Evolutionary conservation across 1,140 invertebrate genomes (phyloP), one percentile per base, ranked within the genome.

Genomic region (Tyrophagus putrescentiae): DNA sequence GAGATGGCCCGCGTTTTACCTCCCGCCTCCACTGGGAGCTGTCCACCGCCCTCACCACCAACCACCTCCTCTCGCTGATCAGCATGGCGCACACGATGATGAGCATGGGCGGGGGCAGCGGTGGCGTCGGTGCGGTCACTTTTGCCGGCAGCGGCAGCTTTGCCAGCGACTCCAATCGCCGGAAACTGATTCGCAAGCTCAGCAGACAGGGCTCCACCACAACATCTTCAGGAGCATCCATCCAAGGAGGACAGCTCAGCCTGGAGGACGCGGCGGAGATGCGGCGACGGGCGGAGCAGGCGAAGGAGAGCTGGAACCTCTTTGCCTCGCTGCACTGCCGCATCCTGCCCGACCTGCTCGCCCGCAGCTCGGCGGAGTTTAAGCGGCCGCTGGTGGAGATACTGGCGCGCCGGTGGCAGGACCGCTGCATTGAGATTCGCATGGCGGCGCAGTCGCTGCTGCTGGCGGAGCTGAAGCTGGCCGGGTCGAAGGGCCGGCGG

Each of bases 381-480:
- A 90, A 94, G 70, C 78, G 87, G 23, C 90, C 92, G 0, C 84
- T 91, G 72, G 86, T 98, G 0, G 94, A 98, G 72, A 91, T 96
- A 81, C 80, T 98, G 76, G 94, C 93, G 9, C 80, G 91, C 27
- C 77, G 91, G 44, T 99, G 95, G 95, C 95, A 98, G 72, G 94
- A 98, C 75, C 85, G 94, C 63, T 98, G 94, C 73, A 77, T 98
- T 6, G 94, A 98, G 76, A 89, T 87, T 28, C 75, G 95, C 9
- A 91, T 97, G 73, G 94, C 95, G 0, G 87, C 93, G 0, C 95
- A 98, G 71, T 92, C 94, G 25, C 76, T 99, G 1, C 72, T 99
- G 0, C 74, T 98, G 5, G 90, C 93, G 6, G 95, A 98, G 74
- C 75, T 98, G 1, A 82, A 84, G 42, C 78, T 87, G 73, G 80